These are phyloP conservation scores for Tauraco hartlaubi DNA, from an alignment of 2,797 vertebrate species.

Conservation along the genomic window DNA sequence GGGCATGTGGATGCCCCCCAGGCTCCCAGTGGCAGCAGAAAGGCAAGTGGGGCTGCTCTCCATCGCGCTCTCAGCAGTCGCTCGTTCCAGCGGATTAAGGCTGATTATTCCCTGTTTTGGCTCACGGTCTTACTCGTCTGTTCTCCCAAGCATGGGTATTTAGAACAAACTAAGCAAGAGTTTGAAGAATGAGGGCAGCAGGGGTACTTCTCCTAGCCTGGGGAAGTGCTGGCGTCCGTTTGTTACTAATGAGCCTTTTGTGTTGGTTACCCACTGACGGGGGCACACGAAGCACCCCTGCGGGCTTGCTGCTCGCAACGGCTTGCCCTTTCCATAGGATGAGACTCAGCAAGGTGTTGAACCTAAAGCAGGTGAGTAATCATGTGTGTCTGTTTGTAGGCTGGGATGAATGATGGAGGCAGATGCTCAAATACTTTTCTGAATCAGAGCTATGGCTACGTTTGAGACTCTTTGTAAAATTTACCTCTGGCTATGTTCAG, in stretches of 20 bases:
- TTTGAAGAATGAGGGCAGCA: background rate
- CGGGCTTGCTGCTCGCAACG: background rate
- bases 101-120: background rate
- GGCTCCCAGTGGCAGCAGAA: background rate
- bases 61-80: background rate
- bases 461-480: background rate
- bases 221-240: background rate
- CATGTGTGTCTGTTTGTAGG: background rate
- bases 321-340: background rate
- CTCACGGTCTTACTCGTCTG: background rate
- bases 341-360: background rate
- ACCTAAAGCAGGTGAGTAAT: background rate
- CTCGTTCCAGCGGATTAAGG: background rate
- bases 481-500: background rate
- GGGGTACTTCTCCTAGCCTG: background rate
- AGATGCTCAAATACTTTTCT: background rate
- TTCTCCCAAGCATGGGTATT: background rate
- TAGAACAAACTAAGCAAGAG: background rate
- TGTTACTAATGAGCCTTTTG: background rate
- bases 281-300: background rate
- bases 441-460: background rate
- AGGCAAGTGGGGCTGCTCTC: rapidly evolving
- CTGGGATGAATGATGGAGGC: background rate
- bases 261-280: background rate
- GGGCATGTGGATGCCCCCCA: background rate